phyloP scores from a whole-genome alignment of 35 echinoderm and acorn worm genomes.

The Acanthaster planci region DNA sequence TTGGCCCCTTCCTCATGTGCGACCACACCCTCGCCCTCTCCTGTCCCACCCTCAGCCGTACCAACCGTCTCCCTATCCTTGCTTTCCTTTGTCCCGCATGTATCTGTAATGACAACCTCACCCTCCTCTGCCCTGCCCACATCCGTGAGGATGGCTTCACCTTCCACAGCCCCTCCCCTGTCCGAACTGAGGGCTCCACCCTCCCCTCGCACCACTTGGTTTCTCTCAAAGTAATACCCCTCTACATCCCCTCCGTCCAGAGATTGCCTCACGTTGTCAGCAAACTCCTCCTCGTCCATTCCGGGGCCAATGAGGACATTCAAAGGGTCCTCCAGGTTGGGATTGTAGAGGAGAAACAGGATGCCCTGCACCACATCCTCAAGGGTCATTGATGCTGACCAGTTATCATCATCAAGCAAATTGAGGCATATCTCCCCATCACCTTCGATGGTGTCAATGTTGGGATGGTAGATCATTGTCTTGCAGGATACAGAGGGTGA shows the following conservation, averaged over 20 bases:
- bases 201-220: neutral
- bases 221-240: constrained; percentile 57
- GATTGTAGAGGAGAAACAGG: constrained; percentile 80
- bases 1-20: no score
- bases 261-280: constrained; percentile 56
- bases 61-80: no score
- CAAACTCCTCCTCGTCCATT: constrained; percentile 56
- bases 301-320: constrained; percentile 33
- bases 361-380: constrained; percentile 80
- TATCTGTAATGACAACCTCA: no score
- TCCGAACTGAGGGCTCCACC: no score
- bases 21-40: no score
- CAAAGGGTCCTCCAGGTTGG: constrained; percentile 76
- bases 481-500: constrained; percentile 59
- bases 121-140: no score
- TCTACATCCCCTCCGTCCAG: constrained; percentile 63
- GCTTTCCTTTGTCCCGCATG: no score
- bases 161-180: no score
- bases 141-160: no score
- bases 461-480: constrained; percentile 86
- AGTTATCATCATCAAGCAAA: constrained; percentile 56
- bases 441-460: constrained; percentile 75
- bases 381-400: constrained; percentile 44
- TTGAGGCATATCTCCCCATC: constrained; percentile 82
- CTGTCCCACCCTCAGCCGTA: no score